Evolutionary conservation across 53 echinoderm and acorn worm genomes (phyloP), one percentile per base, ranked within the genome.

Genomic region (Henricia sp.): DNA sequence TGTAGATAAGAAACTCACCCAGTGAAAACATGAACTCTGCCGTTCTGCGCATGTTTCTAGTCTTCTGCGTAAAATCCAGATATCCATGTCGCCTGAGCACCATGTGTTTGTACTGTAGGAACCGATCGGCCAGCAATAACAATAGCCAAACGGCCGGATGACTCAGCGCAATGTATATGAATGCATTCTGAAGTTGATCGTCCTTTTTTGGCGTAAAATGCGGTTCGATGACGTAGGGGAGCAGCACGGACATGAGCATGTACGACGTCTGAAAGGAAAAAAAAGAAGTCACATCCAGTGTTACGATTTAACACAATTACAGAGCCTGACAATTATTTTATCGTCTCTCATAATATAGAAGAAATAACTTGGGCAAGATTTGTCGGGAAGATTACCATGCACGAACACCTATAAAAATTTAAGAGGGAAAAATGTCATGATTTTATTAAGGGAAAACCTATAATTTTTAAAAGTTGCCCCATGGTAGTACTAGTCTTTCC

Each of bases 1-100:
- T n/a, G n/a, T n/a, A n/a, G n/a, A n/a, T n/a, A n/a, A n/a, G n/a
- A n/a, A n/a, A 16, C 8, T 84, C 52, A 95, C 96, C 96, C 0
- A 86, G 44, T 26, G 96, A 85, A 44, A 95, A 68, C 33, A 85
- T 65, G 50, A 85, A 91, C 37, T 74, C 67, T 10, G 96, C 89
- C 10, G 91, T 87, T 32, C 93, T 40, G 29, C 89, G 91, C 41
- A 91, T 65, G 17, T 64, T 56, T 52, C 89, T 84, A 5, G 93
- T 95, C 60, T 70, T 85, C 43, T 93, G 86, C 35, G 91, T 93
- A 70, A 95, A 95, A 69, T 89, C 84, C 1, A 95, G 84, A 43
- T 95, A 95, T 14, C 96, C 96, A 30, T 84, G 83, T 6, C 91
- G 70, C 64, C 90, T 77, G 17, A 87, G 89, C 19, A 57, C 62